Evolutionary conservation across 2,888 invertebrate genomes (phyloP).

Genomic region (Hypena proboscidalis): DNA sequence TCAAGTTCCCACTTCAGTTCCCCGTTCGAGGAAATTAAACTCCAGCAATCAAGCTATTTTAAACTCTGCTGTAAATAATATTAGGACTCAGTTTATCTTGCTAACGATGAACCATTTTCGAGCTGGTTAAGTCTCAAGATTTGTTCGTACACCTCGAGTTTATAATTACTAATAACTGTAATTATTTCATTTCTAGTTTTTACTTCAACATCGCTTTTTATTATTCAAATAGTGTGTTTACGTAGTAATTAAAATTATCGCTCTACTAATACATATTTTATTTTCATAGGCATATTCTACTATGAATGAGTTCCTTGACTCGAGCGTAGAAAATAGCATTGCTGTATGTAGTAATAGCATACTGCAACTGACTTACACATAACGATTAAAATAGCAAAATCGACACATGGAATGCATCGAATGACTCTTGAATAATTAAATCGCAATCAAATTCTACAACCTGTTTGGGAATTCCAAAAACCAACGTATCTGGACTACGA

Average conservation of each 20-base stretch:
- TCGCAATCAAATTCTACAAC: conserved; percentile 67
- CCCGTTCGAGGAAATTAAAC: conserved; percentile 50
- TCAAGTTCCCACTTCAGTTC: conserved; percentile 49
- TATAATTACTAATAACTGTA: conserved; percentile 70
- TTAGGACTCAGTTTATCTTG: conserved; percentile 48
- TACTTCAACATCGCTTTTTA: conserved; percentile 46
- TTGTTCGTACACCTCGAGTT: conserved; percentile 64
- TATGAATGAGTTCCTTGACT: too few species aligned
- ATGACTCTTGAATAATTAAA: conserved; percentile 72
- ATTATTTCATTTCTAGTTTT: conserved; percentile 61
- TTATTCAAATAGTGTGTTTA: conserved; percentile 33
- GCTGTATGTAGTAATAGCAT: too few species aligned
- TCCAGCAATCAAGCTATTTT: conserved; percentile 48
- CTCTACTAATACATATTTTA: too few species aligned
- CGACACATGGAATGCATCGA: conserved; percentile 53
- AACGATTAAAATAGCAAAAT: conserved; percentile 35
- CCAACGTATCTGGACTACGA: conserved; percentile 56
- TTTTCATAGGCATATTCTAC: too few species aligned
- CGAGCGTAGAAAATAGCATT: too few species aligned
- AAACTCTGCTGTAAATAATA: conserved; percentile 49
- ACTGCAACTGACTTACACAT: too few species aligned
- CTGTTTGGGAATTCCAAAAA: conserved; percentile 64
- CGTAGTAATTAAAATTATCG: conserved; percentile 20
- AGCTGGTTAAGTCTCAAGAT: conserved; percentile 65
- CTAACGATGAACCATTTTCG: conserved; percentile 50